Conservation (phyloP, 1,140 invertebrate species). For the Temnothorax longispinosus region DNA sequence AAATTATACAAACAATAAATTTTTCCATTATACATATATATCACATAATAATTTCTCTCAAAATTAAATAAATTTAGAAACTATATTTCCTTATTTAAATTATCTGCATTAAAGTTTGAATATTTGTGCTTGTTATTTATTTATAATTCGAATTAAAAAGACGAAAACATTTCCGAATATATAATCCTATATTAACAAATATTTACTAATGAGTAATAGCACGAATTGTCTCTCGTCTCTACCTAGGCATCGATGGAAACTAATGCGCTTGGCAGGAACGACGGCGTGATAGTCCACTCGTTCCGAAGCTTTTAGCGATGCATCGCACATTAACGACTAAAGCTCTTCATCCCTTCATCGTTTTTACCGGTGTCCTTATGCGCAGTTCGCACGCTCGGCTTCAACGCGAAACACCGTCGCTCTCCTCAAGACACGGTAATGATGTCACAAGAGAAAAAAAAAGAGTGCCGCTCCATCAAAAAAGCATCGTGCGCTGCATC, state of each 20-base stretch:
- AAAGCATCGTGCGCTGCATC: neutral
- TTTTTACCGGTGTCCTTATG: constrained; percentile 48
- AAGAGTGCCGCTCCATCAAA: constrained; percentile 1
- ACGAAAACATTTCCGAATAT: neutral
- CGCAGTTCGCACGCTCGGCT: constrained; percentile 53
- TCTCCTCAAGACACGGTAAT: constrained; percentile 69
- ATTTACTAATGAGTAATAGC: neutral
- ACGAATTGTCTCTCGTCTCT: neutral
- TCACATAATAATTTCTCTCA: no score
- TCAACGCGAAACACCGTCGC: constrained; percentile 56
- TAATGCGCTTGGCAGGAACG: constrained; percentile 32
- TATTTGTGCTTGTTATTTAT: neutral
- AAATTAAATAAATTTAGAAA: no score
- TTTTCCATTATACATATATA: no score
- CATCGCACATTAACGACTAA: constrained; percentile 72
- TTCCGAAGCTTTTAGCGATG: constrained; percentile 70
- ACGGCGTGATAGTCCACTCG: constrained; percentile 61
- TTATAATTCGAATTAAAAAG: neutral
- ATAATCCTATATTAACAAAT: neutral
- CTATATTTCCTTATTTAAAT: neutral
- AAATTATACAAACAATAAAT: no score
- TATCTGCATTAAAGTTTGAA: neutral
- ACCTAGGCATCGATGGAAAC: constrained; percentile 56
- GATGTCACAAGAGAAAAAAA: constrained; percentile 57
- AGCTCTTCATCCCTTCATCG: constrained; percentile 35